Conservation (phyloP, 2,888 invertebrate species). For the Timandra comae region DNA sequence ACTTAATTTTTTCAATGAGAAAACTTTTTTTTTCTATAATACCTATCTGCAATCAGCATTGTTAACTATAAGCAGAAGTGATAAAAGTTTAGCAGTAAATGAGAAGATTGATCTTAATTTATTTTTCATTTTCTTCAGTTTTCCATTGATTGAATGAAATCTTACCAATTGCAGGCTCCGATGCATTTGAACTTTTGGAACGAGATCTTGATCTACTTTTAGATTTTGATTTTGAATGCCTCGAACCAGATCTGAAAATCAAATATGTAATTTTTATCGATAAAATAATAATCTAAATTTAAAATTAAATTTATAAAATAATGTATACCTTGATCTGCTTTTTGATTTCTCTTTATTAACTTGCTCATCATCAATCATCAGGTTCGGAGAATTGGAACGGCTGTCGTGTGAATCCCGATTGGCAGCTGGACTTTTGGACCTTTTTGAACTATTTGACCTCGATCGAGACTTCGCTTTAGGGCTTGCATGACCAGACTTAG, state of each 20-base stretch:
- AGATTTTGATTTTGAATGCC: conserved; percentile 57
- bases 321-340: conserved; percentile 55
- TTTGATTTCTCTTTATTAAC: conserved; percentile 52
- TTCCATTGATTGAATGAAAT: too few relatives aligned
- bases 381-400: conserved; percentile 71
- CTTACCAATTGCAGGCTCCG: conserved; percentile 44
- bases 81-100: too few relatives aligned
- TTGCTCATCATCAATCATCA: conserved; percentile 72
- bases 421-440: conserved; percentile 38
- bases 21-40: too few relatives aligned
- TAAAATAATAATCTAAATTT: conserved; percentile 1
- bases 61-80: too few relatives aligned
- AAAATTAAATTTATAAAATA: neutral
- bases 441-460: conserved; percentile 12
- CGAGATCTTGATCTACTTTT: conserved; percentile 64
- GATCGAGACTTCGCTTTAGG: conserved; percentile 39
- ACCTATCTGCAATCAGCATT: too few relatives aligned
- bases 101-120: too few relatives aligned
- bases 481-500: conserved; percentile 63
- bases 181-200: conserved; percentile 58
- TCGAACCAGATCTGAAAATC: conserved; percentile 50
- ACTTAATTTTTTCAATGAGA: too few relatives aligned
- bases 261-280: neutral
- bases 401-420: conserved; percentile 47
- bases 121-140: too few relatives aligned